Percentiles rank a stretch among this genome's conserved stretches.
Evolutionary conservation across 2,888 invertebrate genomes (phyloP).

Genomic region (Heliconius ismenius): DNA sequence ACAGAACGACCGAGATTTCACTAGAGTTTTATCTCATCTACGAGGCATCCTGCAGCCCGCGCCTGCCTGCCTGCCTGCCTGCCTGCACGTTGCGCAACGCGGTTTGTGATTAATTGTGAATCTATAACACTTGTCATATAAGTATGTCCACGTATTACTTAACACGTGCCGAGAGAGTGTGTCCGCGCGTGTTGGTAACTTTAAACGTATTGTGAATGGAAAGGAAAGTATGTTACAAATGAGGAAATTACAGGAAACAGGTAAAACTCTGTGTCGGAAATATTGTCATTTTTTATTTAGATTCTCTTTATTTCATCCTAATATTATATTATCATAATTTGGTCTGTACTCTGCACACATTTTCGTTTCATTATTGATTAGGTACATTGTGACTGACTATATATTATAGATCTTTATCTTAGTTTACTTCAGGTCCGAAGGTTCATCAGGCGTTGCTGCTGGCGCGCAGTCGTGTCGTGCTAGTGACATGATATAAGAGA

Average conservation of each 20-base stretch:
- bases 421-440: no score
- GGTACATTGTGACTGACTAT: no score
- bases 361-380: no score
- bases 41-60: neutral
- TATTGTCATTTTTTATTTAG: neutral
- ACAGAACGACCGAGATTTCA: constrained; percentile 15
- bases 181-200: neutral
- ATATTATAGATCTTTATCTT: no score
- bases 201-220: constrained; percentile 8
- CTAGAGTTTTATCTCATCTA: constrained; percentile 5
- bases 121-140: constrained; percentile 8
- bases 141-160: constrained; percentile 8
- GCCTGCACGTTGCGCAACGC: neutral
- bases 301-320: neutral
- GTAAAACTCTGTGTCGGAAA: neutral
- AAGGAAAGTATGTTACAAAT: constrained; percentile 2
- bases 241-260: neutral
- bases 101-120: constrained; percentile 6
- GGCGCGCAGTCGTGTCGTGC: no score
- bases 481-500: neutral
- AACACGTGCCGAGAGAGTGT: constrained; percentile 5
- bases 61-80: no score
- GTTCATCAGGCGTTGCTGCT: no score
- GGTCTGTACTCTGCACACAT: no score
- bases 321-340: no score